Evolutionary conservation across 2,113 vertebrate species (phyloP).

Genomic region (Orycteropus afer): DNA sequence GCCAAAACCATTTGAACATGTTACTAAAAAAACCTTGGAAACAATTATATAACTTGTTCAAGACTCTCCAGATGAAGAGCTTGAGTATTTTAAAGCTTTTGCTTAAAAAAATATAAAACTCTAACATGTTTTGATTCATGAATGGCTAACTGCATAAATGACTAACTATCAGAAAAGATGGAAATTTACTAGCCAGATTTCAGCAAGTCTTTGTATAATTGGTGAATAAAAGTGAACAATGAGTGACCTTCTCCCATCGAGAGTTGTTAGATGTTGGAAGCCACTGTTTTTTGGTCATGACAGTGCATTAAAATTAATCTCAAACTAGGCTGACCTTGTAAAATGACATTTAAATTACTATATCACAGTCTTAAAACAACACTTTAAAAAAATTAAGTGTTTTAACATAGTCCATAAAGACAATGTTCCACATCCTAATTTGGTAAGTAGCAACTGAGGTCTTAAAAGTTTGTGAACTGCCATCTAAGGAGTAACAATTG

Average conservation of each 20-base stretch:
- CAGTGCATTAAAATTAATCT: neutral
- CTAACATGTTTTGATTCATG: neutral
- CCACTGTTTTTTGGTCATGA: neutral
- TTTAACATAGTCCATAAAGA: neutral
- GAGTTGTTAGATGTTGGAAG: neutral
- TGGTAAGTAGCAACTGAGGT: too few relatives aligned
- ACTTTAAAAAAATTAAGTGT: neutral
- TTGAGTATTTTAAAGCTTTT: neutral
- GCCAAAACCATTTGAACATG: neutral
- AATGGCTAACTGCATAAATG: neutral
- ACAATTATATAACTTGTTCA: constrained; percentile 22
- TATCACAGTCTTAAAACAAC: neutral
- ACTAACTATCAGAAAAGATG: neutral
- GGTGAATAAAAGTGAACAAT: neutral
- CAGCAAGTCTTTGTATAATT: neutral
- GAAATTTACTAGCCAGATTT: neutral
- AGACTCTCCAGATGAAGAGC: constrained; percentile 38
- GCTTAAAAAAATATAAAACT: constrained; percentile 2
- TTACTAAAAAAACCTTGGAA: constrained; percentile 37
- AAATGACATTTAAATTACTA: neutral
- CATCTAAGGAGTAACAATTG: too few relatives aligned
- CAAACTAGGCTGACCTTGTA: neutral
- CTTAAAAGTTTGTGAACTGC: too few relatives aligned
- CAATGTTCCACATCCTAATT: too few relatives aligned
- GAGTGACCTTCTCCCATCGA: neutral